Percentiles rank a stretch among this genome's conserved stretches.
Conservation (phyloP, 2,113 vertebrate genomes). For the Anoplopoma fimbria region DNA sequence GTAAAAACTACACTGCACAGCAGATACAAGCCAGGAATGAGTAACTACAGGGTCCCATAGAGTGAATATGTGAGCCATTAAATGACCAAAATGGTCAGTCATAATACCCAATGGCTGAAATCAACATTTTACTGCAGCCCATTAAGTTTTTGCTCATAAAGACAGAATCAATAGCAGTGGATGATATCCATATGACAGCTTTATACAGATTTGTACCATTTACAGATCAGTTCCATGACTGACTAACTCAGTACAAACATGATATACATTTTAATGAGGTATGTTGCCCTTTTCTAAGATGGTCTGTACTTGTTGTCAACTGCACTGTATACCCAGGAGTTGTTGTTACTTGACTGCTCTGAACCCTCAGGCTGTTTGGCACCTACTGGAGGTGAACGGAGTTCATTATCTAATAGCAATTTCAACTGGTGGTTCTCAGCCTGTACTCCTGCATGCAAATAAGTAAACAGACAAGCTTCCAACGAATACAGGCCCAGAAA, state of each 20-base stretch:
- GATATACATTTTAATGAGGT: conserved; percentile 70
- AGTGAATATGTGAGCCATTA: conserved; percentile 66
- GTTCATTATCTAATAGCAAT: conserved; percentile 79
- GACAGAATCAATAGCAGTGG: conserved; percentile 63
- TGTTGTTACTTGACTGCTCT: conserved; percentile 76
- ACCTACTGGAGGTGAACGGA: conserved; percentile 67
- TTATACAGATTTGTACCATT: conserved; percentile 49
- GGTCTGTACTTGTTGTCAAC: conserved; percentile 65
- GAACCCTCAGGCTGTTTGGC: conserved; percentile 76
- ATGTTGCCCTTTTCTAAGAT: conserved; percentile 62
- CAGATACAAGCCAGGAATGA: conserved; percentile 57
- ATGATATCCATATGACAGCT: conserved; percentile 54
- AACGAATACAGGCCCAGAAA: conserved; percentile 27
- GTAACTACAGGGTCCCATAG: conserved; percentile 48
- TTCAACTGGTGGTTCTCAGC: conserved; percentile 63
- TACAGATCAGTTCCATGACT: conserved; percentile 48
- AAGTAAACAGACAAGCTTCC: conserved; percentile 51
- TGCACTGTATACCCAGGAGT: conserved; percentile 69
- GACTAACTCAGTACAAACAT: conserved; percentile 46
- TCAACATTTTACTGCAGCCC: conserved; percentile 71
- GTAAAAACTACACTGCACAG: conserved; percentile 48
- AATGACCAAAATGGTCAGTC: conserved; percentile 72
- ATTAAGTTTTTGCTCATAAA: conserved; percentile 73
- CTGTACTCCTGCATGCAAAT: conserved; percentile 60
- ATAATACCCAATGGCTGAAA: conserved; percentile 70